These are phyloP conservation scores for Tetraneura akinire DNA, from an alignment of 1,140 invertebrate species.

Conservation along the genomic window DNA sequence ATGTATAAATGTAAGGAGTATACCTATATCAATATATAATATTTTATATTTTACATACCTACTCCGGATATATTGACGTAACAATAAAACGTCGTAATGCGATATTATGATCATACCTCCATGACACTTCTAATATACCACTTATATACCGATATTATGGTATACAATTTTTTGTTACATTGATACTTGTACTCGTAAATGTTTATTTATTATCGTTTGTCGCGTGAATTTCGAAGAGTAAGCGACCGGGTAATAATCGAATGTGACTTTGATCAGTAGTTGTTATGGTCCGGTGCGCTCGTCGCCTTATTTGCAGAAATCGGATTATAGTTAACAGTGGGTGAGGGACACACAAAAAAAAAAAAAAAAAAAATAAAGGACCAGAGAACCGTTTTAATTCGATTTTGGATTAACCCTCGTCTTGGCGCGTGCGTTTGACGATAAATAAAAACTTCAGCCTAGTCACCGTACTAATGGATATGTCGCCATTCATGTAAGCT, in stretches of 20 bases:
- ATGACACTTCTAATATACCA: too few species aligned
- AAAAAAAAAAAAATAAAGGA: not conserved
- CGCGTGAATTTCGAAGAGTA: slow-evolving; percentile 4
- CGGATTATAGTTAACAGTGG: not conserved
- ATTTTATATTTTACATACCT: too few species aligned
- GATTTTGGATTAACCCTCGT: slow-evolving; percentile 37
- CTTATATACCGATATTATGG: not conserved
- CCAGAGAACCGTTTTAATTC: slow-evolving; percentile 24
- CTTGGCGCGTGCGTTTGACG: slow-evolving; percentile 2
- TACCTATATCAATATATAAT: too few species aligned
- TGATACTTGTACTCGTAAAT: not conserved
- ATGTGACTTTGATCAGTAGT: slow-evolving; percentile 22
- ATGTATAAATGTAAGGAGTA: too few species aligned
- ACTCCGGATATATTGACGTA: too few species aligned
- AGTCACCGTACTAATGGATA: slow-evolving; percentile 35
- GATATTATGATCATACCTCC: too few species aligned
- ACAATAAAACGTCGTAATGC: too few species aligned
- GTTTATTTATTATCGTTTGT: not conserved
- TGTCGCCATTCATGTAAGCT: slow-evolving; percentile 28
- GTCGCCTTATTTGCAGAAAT: slow-evolving; percentile 21
- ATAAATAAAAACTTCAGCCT: slow-evolving; percentile 40
- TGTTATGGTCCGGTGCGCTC: slow-evolving; percentile 10
- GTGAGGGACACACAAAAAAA: not conserved
- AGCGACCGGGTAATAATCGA: slow-evolving; percentile 22
- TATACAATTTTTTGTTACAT: not conserved